Evolutionary conservation across 1,140 invertebrate genomes (phyloP), one percentile per base, ranked within the genome.

Genomic region (Thereuonema tuberculata): DNA sequence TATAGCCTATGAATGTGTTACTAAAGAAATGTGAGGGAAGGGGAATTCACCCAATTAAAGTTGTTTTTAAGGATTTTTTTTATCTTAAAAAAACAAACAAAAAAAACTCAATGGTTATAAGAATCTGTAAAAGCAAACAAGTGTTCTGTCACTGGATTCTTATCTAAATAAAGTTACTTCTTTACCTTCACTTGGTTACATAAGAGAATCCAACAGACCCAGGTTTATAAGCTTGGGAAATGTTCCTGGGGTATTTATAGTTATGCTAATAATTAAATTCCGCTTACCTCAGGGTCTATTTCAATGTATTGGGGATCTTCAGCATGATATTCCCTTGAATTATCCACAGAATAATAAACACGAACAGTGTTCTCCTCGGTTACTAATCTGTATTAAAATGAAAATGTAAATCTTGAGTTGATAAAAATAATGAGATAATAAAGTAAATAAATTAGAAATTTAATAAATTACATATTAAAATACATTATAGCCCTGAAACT

Each of bases 311-410:
- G 84, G 25, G 81, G 71, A 50, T 92, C 89, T 70, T 81, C 81
- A 29, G 82, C 88, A 70, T 89, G 88, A 69, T 91, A 93, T 62
- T 85, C 80, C 63, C 85, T 77, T 0, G 84, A 83, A 76, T 96
- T 96, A 68, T 92, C 87, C 54, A 81, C 74, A 59, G 81, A 84
- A 71, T 89, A 88, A 71, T 91, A 94, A 47, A 93, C 66, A 31
- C 78, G 78, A 43, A 82, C 76, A 1, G 62, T 66, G 14, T 83
- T 79, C 46, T 82, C 80, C 65, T 87, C 84, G 21, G 80, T 74
- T 1, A 91, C 78, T 62, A 93, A 73, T 59, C 87, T 82, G 60
- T 67, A 67, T 62, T 49, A 61, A 59, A 15, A 58, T n/a, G n/a
- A 0, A 31, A 61, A 59, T n/a, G 2, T 21, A 15, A 59, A 56